Evolutionary conservation across 2,888 invertebrate species (phyloP).

Genomic region (Eucriotettix oculatus): DNA sequence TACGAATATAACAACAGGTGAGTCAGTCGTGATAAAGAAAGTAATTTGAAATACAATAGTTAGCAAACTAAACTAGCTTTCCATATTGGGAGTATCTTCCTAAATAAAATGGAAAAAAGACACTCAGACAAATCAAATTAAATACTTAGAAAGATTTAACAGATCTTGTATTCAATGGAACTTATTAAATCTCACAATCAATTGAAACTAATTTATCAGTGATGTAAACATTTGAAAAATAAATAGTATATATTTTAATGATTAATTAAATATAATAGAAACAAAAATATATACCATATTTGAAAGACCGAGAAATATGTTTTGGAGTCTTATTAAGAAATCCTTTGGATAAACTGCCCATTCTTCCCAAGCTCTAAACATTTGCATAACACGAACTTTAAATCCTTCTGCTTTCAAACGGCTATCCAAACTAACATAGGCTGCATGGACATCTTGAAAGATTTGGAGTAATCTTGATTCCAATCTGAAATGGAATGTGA

Average conservation of each 20-base stretch:
- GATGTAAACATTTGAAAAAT: no score
- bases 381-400: conserved; percentile 73
- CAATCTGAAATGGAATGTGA: conserved; percentile 38
- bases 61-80: no score
- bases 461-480: conserved; percentile 65
- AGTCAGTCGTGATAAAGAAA: background rate
- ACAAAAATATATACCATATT: conserved; percentile 7
- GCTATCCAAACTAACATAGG: conserved; percentile 60
- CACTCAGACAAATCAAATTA: no score
- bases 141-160: no score
- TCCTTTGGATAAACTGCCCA: conserved; percentile 92
- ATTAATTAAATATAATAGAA: no score
- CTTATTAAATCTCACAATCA: no score
- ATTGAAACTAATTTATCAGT: no score
- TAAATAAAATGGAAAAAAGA: no score
- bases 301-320: conserved; percentile 71
- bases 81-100: no score
- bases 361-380: conserved; percentile 94
- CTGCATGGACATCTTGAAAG: conserved; percentile 54
- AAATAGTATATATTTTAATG: no score
- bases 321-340: conserved; percentile 71
- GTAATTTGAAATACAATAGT: no score
- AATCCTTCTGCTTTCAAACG: conserved; percentile 91
- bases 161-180: no score
- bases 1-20: conserved; percentile 19